Evolutionary conservation across 53 echinoderm and acorn worm genomes (phyloP).

Genomic region (Stichopus horrens): DNA sequence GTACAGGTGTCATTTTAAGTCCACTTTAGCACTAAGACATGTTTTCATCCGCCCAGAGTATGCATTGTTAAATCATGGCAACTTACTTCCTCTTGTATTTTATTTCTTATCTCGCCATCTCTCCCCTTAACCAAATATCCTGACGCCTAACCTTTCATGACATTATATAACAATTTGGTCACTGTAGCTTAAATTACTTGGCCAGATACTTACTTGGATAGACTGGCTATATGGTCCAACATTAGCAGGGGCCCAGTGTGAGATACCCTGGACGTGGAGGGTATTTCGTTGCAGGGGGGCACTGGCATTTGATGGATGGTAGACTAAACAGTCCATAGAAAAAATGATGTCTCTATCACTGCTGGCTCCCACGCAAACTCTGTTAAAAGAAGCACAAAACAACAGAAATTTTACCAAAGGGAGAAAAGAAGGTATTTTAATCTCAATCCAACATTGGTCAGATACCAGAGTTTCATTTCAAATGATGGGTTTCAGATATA

Average conservation of each 20-base stretch:
- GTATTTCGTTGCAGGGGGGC: slow-evolving; percentile 51
- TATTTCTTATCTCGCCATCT: no score
- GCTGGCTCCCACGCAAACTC: slow-evolving; percentile 77
- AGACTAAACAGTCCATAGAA: slow-evolving; percentile 78
- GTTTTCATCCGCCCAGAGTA: no score
- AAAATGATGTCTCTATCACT: slow-evolving; percentile 47
- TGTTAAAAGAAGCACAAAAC: neutral
- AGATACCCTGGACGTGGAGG: slow-evolving; percentile 91
- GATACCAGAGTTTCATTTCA: neutral
- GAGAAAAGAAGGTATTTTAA: neutral
- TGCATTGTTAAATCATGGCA: no score
- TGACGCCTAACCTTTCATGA: no score
- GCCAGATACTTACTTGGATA: slow-evolving; percentile 56
- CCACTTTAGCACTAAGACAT: no score
- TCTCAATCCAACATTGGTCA: no score
- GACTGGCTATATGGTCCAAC: slow-evolving; percentile 94
- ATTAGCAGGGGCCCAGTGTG: slow-evolving; percentile 97
- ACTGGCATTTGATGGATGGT: slow-evolving; percentile 46
- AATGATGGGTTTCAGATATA: neutral
- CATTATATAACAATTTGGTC: no score
- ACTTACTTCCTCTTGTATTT: no score
- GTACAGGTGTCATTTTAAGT: no score
- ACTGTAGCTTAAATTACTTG: neutral
- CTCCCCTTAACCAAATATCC: no score
- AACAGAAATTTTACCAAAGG: neutral